Base-by-base conservation (phyloP, 2,888 invertebrate genomes). In the Aphidius colemani region DNA sequence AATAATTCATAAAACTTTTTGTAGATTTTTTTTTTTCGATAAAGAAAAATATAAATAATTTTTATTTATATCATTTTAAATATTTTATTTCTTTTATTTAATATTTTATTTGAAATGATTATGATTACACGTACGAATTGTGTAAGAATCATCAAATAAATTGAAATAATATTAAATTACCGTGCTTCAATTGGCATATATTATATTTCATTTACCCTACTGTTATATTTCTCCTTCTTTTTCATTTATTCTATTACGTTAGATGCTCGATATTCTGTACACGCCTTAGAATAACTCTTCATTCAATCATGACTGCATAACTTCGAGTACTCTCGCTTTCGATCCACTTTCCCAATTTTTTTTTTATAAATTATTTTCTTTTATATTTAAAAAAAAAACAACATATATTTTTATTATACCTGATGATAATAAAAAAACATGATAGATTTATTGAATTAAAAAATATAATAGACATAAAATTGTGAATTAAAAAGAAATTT, bases 321-420 rank as follows among this genome's bases (percentile, higher is more conserved):
- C 49, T 57, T 43, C 49, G 11, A 53, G 58, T 57, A 65, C 65
- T 65, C 57, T 65, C 61, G 61, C 61, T 61, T 53, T 61, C 61
- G 57, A 65, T 65, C 65, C 48, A 65, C 61, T 65, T 65, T 58
- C 49, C 30, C 30, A 0, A 30, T 30, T 5, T 30, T 30, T 30
- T 30, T 30, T 30, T 30, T 5, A 30, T 18, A 30, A 2, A 30
- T 30, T 5, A 13, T 40, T 46, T 45, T 8, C 2, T 10, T 49
- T 61, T 48, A 13, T 5, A 51, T 51, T 30, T n/a, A 10, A 10
- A 18, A 18, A 18, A 18, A 18, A 18, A 18, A 18, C 13, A 18
- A n/a, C 2, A 53, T 48, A 61, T 46, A 48, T 40, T 43, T 10
- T n/a, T 13, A 39, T 13, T 8, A 5, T 45, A 57, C 39, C 46